These are phyloP conservation scores for Prorops nasuta DNA, from an alignment of 1,140 invertebrate species.

Conservation along the genomic window DNA sequence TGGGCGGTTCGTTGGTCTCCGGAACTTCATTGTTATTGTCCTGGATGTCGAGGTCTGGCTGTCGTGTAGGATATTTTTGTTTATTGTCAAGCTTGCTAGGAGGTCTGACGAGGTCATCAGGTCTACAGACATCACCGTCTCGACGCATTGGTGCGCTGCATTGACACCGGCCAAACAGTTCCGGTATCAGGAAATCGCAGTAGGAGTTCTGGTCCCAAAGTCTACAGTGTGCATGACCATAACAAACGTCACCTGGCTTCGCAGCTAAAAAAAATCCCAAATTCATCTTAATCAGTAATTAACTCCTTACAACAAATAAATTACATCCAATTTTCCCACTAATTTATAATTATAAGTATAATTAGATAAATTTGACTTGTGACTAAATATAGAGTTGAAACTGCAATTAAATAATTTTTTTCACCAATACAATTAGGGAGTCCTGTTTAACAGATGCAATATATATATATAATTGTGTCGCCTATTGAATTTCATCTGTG, in stretches of 20 bases:
- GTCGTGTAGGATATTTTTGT: neutral
- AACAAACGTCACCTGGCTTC: slow-evolving; percentile 83
- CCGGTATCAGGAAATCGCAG: slow-evolving; percentile 85
- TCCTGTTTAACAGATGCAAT: no score
- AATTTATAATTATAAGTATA: no score
- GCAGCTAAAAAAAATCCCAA: slow-evolving; percentile 65
- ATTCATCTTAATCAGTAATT: neutral
- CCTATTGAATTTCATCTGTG: no score
- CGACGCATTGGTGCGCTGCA: slow-evolving; percentile 71
- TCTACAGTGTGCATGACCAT: slow-evolving; percentile 83
- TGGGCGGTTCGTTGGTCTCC: slow-evolving; percentile 9
- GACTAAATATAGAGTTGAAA: no score
- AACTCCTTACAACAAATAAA: neutral
- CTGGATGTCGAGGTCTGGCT: neutral
- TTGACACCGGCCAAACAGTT: slow-evolving; percentile 83
- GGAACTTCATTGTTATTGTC: neutral
- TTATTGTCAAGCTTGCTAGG: neutral
- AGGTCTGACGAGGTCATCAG: slow-evolving; percentile 43
- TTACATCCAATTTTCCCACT: neutral
- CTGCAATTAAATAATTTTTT: no score
- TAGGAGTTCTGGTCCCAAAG: slow-evolving; percentile 78
- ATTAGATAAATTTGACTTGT: no score
- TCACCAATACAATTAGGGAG: no score
- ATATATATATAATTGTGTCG: no score
- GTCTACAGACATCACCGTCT: slow-evolving; percentile 62